Evolutionary conservation across 2,113 vertebrate species (phyloP).

Genomic region (Parus major): DNA sequence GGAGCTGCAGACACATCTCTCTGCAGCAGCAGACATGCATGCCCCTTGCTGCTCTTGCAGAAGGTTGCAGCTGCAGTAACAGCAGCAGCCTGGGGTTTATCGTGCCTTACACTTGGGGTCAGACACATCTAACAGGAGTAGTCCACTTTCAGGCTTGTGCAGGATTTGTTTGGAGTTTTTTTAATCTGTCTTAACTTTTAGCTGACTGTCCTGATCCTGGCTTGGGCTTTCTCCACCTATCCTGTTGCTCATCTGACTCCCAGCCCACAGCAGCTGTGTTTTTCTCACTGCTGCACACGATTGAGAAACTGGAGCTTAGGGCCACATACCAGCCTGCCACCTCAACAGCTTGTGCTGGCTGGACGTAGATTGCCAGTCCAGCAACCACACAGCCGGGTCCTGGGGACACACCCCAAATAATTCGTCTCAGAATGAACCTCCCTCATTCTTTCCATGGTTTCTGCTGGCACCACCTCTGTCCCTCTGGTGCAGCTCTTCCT

Average conservation of each 20-base stretch:
- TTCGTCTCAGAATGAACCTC: slow-evolving; percentile 32
- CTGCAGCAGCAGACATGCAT: background rate
- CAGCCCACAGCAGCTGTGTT: slow-evolving; percentile 23
- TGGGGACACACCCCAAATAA: slow-evolving; percentile 30
- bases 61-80: background rate
- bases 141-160: background rate
- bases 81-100: background rate
- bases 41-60: background rate
- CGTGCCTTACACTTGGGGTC: background rate
- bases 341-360: slow-evolving; percentile 35
- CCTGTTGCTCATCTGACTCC: slow-evolving; percentile 36
- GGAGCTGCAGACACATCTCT: background rate
- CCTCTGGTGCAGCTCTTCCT: background rate
- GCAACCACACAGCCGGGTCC: background rate
- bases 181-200: background rate
- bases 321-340: slow-evolving; percentile 55
- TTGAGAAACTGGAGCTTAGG: slow-evolving; percentile 37
- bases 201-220: background rate
- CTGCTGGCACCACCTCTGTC: slow-evolving; percentile 26
- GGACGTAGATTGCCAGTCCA: background rate
- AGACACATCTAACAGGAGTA: background rate
- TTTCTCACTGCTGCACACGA: slow-evolving; percentile 16
- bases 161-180: background rate
- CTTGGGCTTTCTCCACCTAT: slow-evolving; percentile 39
- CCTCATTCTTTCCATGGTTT: slow-evolving; percentile 61